Evolutionary conservation across 2,797 vertebrate genomes (phyloP).

Genomic region (Petrocephalus schoutedeni): DNA sequence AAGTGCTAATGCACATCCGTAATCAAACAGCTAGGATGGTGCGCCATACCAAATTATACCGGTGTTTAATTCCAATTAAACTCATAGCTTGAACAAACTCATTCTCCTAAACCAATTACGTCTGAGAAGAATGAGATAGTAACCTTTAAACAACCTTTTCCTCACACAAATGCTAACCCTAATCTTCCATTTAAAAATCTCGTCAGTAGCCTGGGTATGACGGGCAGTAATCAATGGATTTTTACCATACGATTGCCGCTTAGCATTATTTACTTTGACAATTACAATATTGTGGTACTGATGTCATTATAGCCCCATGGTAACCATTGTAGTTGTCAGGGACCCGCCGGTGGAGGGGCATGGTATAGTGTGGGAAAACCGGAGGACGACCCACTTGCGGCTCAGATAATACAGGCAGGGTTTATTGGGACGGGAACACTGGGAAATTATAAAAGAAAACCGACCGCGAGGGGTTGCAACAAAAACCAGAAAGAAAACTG

Average conservation of each 20-base stretch:
- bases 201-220: slow-evolving; percentile 22
- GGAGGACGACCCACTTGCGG: too few species aligned
- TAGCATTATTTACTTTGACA: neutral
- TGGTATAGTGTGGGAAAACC: too few species aligned
- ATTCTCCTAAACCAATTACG: slow-evolving; percentile 58
- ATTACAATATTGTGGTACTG: neutral
- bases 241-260: slow-evolving; percentile 20
- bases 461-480: too few species aligned
- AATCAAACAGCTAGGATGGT: slow-evolving; percentile 50
- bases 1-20: slow-evolving; percentile 52
- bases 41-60: slow-evolving; percentile 43
- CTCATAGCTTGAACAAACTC: slow-evolving; percentile 49
- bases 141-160: slow-evolving; percentile 48
- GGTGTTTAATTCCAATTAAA: slow-evolving; percentile 61
- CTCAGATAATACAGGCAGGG: too few species aligned
- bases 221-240: slow-evolving; percentile 32
- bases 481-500: too few species aligned
- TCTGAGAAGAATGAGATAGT: slow-evolving; percentile 46
- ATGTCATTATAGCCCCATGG: neutral
- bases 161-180: slow-evolving; percentile 33
- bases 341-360: too few species aligned
- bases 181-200: slow-evolving; percentile 38
- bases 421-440: too few species aligned
- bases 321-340: neutral
- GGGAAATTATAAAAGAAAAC: too few species aligned